Conservation (phyloP, 2,797 vertebrate species). For the Hoplostethus mediterraneus region DNA sequence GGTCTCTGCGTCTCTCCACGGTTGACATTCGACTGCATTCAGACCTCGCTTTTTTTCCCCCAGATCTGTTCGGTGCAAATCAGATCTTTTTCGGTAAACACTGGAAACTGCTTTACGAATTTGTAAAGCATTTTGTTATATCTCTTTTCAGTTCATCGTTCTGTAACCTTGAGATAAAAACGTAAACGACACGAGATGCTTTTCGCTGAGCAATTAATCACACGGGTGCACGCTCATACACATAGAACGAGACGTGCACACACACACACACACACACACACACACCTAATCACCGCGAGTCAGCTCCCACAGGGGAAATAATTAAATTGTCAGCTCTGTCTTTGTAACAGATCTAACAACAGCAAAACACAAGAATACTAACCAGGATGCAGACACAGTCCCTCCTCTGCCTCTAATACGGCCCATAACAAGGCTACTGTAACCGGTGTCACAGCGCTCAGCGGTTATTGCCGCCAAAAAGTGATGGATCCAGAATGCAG, state of each 20-base stretch:
- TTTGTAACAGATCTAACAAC: conserved; percentile 58
- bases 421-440: conserved; percentile 43
- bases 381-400: conserved; percentile 49
- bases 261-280: background rate
- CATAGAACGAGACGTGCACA: conserved; percentile 9
- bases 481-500: conserved; percentile 32
- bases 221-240: conserved; percentile 34
- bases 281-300: conserved; percentile 68
- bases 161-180: conserved; percentile 81
- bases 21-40: conserved; percentile 61
- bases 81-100: conserved; percentile 42
- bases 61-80: conserved; percentile 37
- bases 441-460: conserved; percentile 31
- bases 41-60: conserved; percentile 36
- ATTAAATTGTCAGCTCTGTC: conserved; percentile 73
- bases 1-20: conserved; percentile 25
- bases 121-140: conserved; percentile 67
- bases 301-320: conserved; percentile 66
- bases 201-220: conserved; percentile 72
- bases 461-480: conserved; percentile 29
- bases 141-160: conserved; percentile 67
- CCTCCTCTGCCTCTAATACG: conserved; percentile 19
- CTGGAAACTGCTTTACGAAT: conserved; percentile 44
- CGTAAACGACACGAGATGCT: conserved; percentile 66
- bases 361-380: conserved; percentile 63